These are phyloP conservation scores for Catocala fraxini DNA, from an alignment of 2,888 invertebrate genomes.

Conservation along the genomic window DNA sequence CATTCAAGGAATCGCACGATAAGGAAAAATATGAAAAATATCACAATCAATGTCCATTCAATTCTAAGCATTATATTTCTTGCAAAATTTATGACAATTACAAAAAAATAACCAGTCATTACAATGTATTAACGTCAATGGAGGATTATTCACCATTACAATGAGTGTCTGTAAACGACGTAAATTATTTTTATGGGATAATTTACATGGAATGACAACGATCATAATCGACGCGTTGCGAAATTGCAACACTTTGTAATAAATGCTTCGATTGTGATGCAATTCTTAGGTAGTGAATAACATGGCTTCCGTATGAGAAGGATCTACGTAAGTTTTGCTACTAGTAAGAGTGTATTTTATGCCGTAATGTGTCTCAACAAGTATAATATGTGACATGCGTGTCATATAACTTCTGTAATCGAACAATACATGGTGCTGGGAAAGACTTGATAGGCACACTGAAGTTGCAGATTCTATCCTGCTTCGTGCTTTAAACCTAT, in stretches of 20 bases:
- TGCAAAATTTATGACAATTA: slow-evolving; percentile 18
- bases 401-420: too few relatives aligned
- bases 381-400: too few relatives aligned
- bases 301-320: slow-evolving; percentile 7
- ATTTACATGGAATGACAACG: slow-evolving; percentile 18
- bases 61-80: slow-evolving; percentile 1
- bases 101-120: slow-evolving; percentile 10
- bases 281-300: slow-evolving; percentile 8
- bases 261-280: slow-evolving; percentile 14
- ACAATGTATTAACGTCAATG: slow-evolving; percentile 22
- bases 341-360: too few relatives aligned
- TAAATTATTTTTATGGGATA: slow-evolving; percentile 42
- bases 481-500: too few relatives aligned
- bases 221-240: slow-evolving; percentile 17
- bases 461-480: too few relatives aligned
- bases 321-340: not conserved
- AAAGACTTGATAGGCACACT: too few relatives aligned
- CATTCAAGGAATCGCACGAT: too few relatives aligned
- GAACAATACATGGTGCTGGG: too few relatives aligned
- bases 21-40: too few relatives aligned
- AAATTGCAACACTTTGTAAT: slow-evolving; percentile 11
- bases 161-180: slow-evolving; percentile 24
- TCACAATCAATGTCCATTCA: not conserved
- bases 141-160: slow-evolving; percentile 25
- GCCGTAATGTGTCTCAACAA: too few relatives aligned